Base-by-base conservation (phyloP, 1,140 invertebrate species). In the Patella vulgata region DNA sequence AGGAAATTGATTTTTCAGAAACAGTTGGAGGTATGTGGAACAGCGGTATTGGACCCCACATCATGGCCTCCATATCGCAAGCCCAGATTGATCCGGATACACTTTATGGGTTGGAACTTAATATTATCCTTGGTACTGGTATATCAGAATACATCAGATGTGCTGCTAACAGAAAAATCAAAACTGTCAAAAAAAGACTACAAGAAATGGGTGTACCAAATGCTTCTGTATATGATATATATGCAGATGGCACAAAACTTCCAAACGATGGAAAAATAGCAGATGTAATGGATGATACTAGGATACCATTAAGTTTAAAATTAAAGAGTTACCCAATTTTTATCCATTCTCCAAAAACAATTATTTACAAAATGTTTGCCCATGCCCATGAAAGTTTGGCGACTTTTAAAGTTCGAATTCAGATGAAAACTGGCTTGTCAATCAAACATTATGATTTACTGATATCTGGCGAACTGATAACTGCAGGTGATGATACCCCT, bases 151-250 rank as follows among this genome's bases (percentile, higher is more conserved):
- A 73, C 31, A 54, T 80, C 11, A 71, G 69, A 60, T 56, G 72
- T 8, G 47, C 69, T 6, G 69, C 74, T 28, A 71, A 58, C n/a
- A 70, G 72, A 25, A 64, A 52, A 33, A 60, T 80, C 0, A 63
- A 65, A 36, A 55, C 63, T 23, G 59, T 77, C 1, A 80, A 80
- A 59, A 57, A 66, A 27, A 68, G 69, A 30, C 59, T 80, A 23
- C 73, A 80, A 58, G 50, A 70, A 30, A 56, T 75, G 14, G 76
- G 76, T 11, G 68, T 80, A 12, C 76, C 78, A n/a, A 78, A 80
- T 61, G 78, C 78, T 17, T 55, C 59, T 9, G 39, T 69, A 9
- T 72, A 74, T 71, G 71, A 77, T 54, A 50, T 80, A 8, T 47
- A 54, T 11, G 50, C 60, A 12, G 68, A 65, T 11, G 65, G 73